Evolutionary conservation across 92 coral and sea anemone species (phyloP), one percentile per base, ranked within the genome.

Genomic region (Galaxea fascicularis): DNA sequence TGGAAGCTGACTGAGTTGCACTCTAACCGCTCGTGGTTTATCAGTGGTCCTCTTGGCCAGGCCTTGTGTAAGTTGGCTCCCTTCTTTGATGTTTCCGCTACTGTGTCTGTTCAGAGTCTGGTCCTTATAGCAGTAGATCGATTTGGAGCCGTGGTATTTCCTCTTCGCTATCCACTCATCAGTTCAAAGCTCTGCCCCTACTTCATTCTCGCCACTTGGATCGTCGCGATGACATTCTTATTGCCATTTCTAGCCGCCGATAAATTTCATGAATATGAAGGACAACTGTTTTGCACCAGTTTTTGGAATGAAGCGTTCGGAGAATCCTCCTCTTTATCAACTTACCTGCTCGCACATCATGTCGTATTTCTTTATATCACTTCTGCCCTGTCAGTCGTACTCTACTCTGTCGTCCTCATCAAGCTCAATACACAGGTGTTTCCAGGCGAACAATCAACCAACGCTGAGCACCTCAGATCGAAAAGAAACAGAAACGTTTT

Each of bases 101-200:
- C 6, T 4, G 79, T 54, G 0, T 74, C 65, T 17, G 12, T 74
- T 56, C 66, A 74, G 65, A 20, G 65, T 49, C 49, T 74, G 29
- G 66, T 54, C 20, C 28, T 74, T 18, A 20, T 74, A 14, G 66
- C 79, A 18, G 79, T 54, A 52, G 79, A 74, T 10, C 51, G 79
- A 29, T 74, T 54, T 53, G 66, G 27, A 29, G 79, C 79, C 54
- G 79, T 54, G 46, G 51, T n/a, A 0, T 74, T 74, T 30, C 79
- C 65, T 17, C 79, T 74, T 20, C 79, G 79, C 18, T 52, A 45
- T 5, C 62, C 77, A 14, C 77, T 51, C 58, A 46, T 69, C 51
- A 69, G 26, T 44, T 39, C 57, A 15, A 71, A n/a, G n/a, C 57
- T 4, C 4, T 45, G 76, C 17, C n/a, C 27, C 6, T 71, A 44